Conservation (phyloP, 2,888 invertebrate genomes). For the Parnassius mnemosyne region DNA sequence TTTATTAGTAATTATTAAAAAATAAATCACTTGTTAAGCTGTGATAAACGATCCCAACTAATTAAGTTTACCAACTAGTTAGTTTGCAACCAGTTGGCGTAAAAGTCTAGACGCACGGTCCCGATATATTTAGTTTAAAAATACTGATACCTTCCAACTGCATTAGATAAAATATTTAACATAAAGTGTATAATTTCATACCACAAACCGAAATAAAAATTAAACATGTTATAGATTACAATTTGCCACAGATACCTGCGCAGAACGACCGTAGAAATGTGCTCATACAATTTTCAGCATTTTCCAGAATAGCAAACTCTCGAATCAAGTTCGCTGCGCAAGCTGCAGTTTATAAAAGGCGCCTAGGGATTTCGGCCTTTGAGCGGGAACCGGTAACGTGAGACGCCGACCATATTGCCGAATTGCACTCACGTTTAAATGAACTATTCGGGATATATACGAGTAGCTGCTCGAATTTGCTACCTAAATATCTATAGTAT, state of each 20-base stretch:
- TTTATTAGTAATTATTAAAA: too few relatives aligned
- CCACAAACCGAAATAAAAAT: background rate
- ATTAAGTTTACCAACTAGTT: too few relatives aligned
- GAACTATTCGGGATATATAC: constrained; percentile 4
- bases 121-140: too few relatives aligned
- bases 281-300: constrained; percentile 52
- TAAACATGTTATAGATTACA: background rate
- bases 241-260: constrained; percentile 6
- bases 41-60: too few relatives aligned
- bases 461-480: constrained; percentile 9
- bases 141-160: too few relatives aligned
- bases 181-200: too few relatives aligned
- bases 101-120: too few relatives aligned
- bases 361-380: constrained; percentile 23
- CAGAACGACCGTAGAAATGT: constrained; percentile 8
- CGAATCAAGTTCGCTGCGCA: constrained; percentile 15
- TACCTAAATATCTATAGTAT: constrained; percentile 14
- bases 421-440: constrained; percentile 22
- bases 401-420: constrained; percentile 19
- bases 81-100: too few relatives aligned
- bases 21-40: too few relatives aligned
- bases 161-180: too few relatives aligned
- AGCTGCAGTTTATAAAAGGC: constrained; percentile 25
- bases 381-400: constrained; percentile 18
- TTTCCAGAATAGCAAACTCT: constrained; percentile 12